A percentile compares a stretch with the other conserved stretches of the same genome.
Evolutionary conservation across 1,140 invertebrate species (phyloP).

Genomic region (Nomia melanderi): DNA sequence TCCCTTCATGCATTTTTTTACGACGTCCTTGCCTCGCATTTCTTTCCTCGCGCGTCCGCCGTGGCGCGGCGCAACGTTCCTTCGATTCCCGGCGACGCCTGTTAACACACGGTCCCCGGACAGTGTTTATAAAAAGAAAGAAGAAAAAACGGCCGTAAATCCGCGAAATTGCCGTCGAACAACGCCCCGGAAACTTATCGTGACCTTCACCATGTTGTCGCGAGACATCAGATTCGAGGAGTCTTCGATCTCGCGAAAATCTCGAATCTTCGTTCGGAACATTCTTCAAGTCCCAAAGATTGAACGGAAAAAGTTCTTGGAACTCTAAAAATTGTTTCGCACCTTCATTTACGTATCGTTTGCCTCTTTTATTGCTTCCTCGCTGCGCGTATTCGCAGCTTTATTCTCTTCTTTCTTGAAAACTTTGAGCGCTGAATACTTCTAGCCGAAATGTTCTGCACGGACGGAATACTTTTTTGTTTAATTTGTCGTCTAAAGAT

Average conservation of each 20-base stretch:
- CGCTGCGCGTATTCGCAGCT: too few species aligned
- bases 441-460: too few species aligned
- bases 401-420: too few species aligned
- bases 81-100: not conserved
- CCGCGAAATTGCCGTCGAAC: not conserved
- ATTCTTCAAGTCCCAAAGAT: too few species aligned
- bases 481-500: too few species aligned
- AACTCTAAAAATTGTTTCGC: too few species aligned
- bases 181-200: not conserved
- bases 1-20: constrained; percentile 31
- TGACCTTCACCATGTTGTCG: not conserved
- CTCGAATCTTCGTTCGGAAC: too few species aligned
- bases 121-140: constrained; percentile 24
- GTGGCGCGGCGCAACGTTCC: not conserved
- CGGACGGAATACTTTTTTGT: too few species aligned
- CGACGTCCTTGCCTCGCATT: constrained; percentile 24
- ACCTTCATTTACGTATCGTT: too few species aligned
- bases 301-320: too few species aligned
- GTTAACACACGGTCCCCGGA: not conserved
- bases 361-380: too few species aligned
- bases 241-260: not conserved
- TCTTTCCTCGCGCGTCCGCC: constrained; percentile 14
- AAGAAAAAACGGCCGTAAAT: not conserved
- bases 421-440: too few species aligned
- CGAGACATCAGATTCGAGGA: not conserved